phyloP scores from a whole-genome alignment of 2,113 vertebrate species.

The Onychostoma macrolepis region DNA sequence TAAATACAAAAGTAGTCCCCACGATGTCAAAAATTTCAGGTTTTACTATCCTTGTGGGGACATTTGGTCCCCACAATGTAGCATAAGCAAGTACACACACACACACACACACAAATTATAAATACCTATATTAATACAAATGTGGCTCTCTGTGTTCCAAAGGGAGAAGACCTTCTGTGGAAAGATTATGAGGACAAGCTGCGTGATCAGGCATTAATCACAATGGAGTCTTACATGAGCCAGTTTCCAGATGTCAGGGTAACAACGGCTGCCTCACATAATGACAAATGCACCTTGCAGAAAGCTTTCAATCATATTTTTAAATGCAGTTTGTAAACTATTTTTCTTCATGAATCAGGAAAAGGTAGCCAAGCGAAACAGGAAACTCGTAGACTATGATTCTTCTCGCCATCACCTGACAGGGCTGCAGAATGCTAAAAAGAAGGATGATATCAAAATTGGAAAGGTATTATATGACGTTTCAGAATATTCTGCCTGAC shows the following conservation, averaged over 20 bases:
- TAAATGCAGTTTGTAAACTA: neutral
- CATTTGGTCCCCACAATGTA: too few species aligned
- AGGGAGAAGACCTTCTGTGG: slow-evolving; percentile 95
- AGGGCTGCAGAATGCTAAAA: slow-evolving; percentile 86
- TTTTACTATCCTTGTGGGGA: too few species aligned
- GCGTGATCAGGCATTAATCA: slow-evolving; percentile 82
- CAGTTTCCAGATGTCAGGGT: slow-evolving; percentile 92
- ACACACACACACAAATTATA: neutral
- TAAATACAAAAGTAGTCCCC: too few species aligned
- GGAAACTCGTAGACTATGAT: slow-evolving; percentile 94
- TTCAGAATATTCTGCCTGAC: neutral
- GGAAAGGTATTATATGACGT: slow-evolving; percentile 77
- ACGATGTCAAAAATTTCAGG: too few species aligned
- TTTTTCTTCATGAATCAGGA: slow-evolving; percentile 75
- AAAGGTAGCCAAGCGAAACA: slow-evolving; percentile 86
- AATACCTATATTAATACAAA: neutral
- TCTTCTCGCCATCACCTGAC: slow-evolving; percentile 89
- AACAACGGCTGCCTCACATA: slow-evolving; percentile 27
- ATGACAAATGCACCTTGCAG: slow-evolving; percentile 10
- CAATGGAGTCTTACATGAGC: slow-evolving; percentile 90
- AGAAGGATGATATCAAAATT: slow-evolving; percentile 89
- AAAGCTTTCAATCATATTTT: neutral
- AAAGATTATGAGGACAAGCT: slow-evolving; percentile 92
- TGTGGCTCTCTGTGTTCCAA: slow-evolving; percentile 35
- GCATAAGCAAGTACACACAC: too few species aligned